Percentiles rank a stretch among this genome's conserved stretches.
Evolutionary conservation across 2,888 invertebrate species (phyloP).

Genomic region (Pyralis farinalis): DNA sequence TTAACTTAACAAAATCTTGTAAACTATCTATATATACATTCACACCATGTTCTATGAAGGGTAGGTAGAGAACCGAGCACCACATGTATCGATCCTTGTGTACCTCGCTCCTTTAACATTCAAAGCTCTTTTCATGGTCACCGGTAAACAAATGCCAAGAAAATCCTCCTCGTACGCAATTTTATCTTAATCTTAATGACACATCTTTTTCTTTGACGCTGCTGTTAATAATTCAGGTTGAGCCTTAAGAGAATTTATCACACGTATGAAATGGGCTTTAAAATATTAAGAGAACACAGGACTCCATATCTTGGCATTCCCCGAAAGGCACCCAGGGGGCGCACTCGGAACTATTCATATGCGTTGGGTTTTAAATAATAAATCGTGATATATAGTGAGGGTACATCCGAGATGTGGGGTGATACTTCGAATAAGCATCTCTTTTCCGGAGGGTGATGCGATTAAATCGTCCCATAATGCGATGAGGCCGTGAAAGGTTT

Average conservation of each 20-base stretch:
- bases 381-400: conserved; percentile 23
- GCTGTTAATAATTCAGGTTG: conserved; percentile 23
- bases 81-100: no score
- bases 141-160: no score
- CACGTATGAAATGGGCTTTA: conserved; percentile 28
- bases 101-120: no score
- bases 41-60: no score
- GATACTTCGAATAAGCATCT: no score
- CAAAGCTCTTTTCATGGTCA: no score
- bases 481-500: not conserved
- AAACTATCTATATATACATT: no score
- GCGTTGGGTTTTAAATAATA: conserved; percentile 37
- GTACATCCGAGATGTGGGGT: not conserved
- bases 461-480: conserved; percentile 10
- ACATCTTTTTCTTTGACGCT: conserved; percentile 13
- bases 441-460: no score
- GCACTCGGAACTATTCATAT: conserved; percentile 24
- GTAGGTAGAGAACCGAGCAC: no score
- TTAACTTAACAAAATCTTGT: no score
- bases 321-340: conserved; percentile 18
- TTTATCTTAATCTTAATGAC: conserved; percentile 14
- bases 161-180: no score
- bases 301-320: conserved; percentile 26
- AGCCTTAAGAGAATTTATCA: conserved; percentile 28
- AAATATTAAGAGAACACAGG: conserved; percentile 37